Percentiles rank a stretch among this genome's conserved stretches.
These are phyloP conservation scores for Leptonema lineaticorne DNA, from an alignment of 1,140 invertebrate genomes.

Conservation along the genomic window DNA sequence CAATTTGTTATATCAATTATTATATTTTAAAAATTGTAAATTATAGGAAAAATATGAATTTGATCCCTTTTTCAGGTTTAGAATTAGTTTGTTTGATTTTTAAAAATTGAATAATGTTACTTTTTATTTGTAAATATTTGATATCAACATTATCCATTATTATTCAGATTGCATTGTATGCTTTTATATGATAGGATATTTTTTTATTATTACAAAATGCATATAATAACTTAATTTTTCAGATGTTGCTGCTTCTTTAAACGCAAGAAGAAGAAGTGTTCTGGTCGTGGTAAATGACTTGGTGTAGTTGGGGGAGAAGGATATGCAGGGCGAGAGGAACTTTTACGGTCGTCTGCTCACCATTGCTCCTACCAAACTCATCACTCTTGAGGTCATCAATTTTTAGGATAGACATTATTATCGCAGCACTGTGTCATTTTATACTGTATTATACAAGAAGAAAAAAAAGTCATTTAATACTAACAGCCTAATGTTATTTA, in stretches of 20 bases:
- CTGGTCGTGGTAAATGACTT: conserved; percentile 77
- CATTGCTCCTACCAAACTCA: conserved; percentile 28
- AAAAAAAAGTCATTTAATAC: conserved; percentile 20
- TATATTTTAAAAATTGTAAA: too few species aligned
- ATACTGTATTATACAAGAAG: conserved; percentile 17
- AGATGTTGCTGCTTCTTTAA: conserved; percentile 97
- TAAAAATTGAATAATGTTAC: too few species aligned
- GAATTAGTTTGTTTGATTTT: too few species aligned
- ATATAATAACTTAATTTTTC: conserved; percentile 65
- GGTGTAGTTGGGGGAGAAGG: conserved; percentile 28
- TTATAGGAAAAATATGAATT: too few species aligned
- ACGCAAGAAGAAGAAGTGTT: conserved; percentile 93
- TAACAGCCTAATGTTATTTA: conserved; percentile 27
- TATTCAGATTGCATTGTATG: too few species aligned
- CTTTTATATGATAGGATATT: too few species aligned
- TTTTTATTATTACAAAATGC: too few species aligned
- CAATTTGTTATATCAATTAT: too few species aligned
- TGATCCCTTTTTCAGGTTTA: too few species aligned
- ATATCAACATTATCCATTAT: too few species aligned
- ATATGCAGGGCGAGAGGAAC: conserved; percentile 27
- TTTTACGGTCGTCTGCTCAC: conserved; percentile 23
- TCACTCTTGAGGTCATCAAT: conserved; percentile 23
- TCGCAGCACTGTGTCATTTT: conserved; percentile 19
- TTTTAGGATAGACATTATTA: conserved; percentile 16
- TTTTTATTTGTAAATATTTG: too few species aligned